These are phyloP conservation scores for Physocephala rufipes DNA, from an alignment of 2,888 invertebrate genomes.

Conservation along the genomic window DNA sequence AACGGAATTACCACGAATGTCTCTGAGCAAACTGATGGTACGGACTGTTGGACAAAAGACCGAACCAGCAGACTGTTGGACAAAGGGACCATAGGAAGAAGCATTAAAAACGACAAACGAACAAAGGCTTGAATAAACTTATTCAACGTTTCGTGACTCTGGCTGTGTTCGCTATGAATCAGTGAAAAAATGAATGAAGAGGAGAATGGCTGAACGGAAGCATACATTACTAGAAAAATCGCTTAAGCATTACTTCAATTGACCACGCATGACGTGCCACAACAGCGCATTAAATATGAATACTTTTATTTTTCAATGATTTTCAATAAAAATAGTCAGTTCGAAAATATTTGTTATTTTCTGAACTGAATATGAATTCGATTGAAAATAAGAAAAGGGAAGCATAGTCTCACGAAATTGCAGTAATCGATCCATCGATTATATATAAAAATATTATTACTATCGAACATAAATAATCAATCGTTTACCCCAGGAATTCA, in stretches of 20 bases:
- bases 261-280: constrained; percentile 42
- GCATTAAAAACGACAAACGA: too few relatives aligned
- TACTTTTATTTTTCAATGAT: too few relatives aligned
- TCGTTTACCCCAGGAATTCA: too few relatives aligned
- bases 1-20: constrained; percentile 41
- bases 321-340: too few relatives aligned
- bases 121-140: too few relatives aligned
- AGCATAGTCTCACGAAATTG: too few relatives aligned
- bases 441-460: too few relatives aligned
- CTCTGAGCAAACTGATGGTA: not conserved
- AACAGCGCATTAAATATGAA: not conserved
- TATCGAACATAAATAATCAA: too few relatives aligned
- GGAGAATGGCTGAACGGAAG: not conserved
- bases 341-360: not conserved
- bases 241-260: constrained; percentile 27
- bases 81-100: too few relatives aligned
- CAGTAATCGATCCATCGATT: too few relatives aligned
- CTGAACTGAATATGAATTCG: not conserved
- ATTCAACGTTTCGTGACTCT: not conserved
- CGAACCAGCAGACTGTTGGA: not conserved
- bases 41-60: not conserved
- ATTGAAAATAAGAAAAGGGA: too few relatives aligned
- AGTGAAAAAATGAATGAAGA: not conserved
- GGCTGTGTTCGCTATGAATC: not conserved
- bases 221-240: not conserved